Base-by-base conservation (phyloP, 2,888 invertebrate species). In the Lysandra bellargus region DNA sequence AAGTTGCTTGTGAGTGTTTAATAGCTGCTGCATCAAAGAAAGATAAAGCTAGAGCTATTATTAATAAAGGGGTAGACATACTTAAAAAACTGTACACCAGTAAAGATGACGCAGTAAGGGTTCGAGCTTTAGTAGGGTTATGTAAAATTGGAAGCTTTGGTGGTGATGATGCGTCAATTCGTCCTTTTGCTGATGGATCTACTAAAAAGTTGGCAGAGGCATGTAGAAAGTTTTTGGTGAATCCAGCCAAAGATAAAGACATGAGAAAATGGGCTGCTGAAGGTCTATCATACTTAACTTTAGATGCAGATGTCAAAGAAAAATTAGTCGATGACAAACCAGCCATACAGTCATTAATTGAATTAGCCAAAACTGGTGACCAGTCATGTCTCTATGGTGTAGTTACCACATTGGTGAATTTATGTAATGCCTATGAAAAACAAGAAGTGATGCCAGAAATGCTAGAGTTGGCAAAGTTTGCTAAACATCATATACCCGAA, bases 221-320 rank as follows among this genome's bases (percentile, higher is more conserved):
- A 0, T 99, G 99, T 89, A 96, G 98, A 83, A 96, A 97, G 83
- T 99, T 99, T 88, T 92, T 99, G 77, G 95, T 98, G 0, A 98
- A 98, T 90, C 97, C 98, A 0, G 95, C 96, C 7, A 98, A 98
- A 88, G 97, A 99, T 86, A 96, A 96, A 83, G 98, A 99, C 86
- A 96, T 99, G 88, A 95, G 98, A 77, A 97, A 98, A 86, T 99
- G 99, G 99, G 99, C 99, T 0, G 98, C 98, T 7, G 99, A 99
- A 94, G 99, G 99, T 1, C 95, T 99, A 5, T 99, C 99, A 0
- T 99, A 99, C 88, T 95, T 99, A 6, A 99, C 99, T 0, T 95
- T 99, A 80, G 99, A 99, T 94, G 99, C 99, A 12, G 99, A 99
- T 90, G 99, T 99, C 0, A 99, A 99, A 89, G 99, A 99, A 89